Evolutionary conservation across 1,140 invertebrate species (phyloP).

Genomic region (Zeugodacus cucurbitae): DNA sequence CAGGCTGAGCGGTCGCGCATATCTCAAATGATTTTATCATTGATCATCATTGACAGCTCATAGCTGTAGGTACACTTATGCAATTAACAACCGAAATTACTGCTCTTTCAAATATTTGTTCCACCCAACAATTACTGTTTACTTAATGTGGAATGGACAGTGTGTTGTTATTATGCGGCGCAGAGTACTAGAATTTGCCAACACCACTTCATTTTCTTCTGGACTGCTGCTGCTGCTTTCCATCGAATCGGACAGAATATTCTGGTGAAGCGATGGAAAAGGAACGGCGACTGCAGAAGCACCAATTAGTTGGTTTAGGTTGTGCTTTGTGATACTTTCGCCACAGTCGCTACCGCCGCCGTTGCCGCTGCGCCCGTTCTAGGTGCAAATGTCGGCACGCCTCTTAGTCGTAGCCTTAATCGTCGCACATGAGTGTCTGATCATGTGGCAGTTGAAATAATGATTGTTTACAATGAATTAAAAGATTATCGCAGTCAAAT

Average conservation of each 20-base stretch:
- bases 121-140: no score
- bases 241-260: neutral
- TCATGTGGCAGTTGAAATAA: neutral
- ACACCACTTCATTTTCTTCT: no score
- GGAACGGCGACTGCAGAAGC: no score
- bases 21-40: slow-evolving; percentile 10
- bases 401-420: neutral
- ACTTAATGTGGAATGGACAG: no score
- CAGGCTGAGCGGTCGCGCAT: neutral
- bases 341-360: neutral
- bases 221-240: neutral
- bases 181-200: no score
- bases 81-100: neutral
- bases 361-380: neutral
- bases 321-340: neutral
- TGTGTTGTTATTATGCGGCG: no score
- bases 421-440: neutral
- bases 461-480: slow-evolving; percentile 44
- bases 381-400: neutral
- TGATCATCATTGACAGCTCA: neutral
- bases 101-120: neutral
- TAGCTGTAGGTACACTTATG: neutral
- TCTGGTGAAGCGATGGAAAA: neutral
- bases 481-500: neutral
- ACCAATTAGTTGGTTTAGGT: no score